Base-by-base conservation (phyloP, 1,140 invertebrate genomes). In the Pseudomyrmex gracilis region DNA sequence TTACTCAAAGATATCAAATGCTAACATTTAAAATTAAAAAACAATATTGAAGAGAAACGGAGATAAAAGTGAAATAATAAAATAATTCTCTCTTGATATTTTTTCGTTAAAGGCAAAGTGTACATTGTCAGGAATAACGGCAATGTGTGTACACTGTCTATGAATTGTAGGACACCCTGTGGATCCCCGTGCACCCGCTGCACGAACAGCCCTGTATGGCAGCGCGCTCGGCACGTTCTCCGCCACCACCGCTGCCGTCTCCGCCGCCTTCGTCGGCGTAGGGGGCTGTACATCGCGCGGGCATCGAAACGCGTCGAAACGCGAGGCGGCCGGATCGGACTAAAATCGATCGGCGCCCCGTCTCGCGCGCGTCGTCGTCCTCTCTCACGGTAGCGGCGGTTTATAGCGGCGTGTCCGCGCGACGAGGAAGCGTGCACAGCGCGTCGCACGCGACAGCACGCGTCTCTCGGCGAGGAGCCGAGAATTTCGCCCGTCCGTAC, bases 251-350 rank as follows among this genome's bases (percentile, higher is more conserved):
- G 47, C 55, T 45, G 17, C 20, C 47, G 12, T 24, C 49, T 10
- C 74, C 49, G 17, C 45, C 66, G 55, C 78, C 78, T 20, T 24
- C 20, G 51, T 49, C 58, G 73, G 63, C 49, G 64, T 55, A 73
- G 66, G 43, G 57, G 71, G 58, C 51, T 85, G 87, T 89, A 85
- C 73, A 82, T 87, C 73, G 87, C 73, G 73, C 71, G 55, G 83
- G 76, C 80, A 89, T 88, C 87, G 87, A 86, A 88, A 89, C 76
- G 82, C 84, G 87, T 86, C 85, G 87, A 86, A 86, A 88, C 85
- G 83, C 87, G 85, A 89, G 73, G 80, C 73, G 84, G 76, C 17
- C 64, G 83, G 82, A 89, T 86, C 87, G 85, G 83, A 89, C 87
- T 87, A 89, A 85, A 89, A 88, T 89, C 85, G 87, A 89, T 89